Evolutionary conservation across 2,113 vertebrate genomes (phyloP).

Genomic region (Neolamprologus kungweensis): DNA sequence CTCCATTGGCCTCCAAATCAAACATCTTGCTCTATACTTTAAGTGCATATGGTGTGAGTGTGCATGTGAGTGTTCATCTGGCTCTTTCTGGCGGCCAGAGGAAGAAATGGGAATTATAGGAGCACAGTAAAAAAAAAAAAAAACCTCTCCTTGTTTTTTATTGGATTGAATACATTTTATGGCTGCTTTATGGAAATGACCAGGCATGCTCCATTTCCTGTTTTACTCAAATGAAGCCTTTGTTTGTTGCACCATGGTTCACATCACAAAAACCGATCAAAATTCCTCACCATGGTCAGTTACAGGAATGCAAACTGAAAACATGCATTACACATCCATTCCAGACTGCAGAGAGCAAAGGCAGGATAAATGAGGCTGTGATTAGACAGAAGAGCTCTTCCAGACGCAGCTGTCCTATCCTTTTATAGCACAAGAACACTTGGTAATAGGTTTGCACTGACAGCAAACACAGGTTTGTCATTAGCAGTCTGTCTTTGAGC

Average conservation of each 20-base stretch:
- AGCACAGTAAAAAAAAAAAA: not conserved
- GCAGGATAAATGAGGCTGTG: slow-evolving; percentile 46
- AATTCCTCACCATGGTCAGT: not conserved
- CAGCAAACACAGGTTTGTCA: slow-evolving; percentile 44
- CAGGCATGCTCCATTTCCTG: slow-evolving; percentile 22
- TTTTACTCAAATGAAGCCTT: slow-evolving; percentile 18
- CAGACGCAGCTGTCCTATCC: slow-evolving; percentile 40
- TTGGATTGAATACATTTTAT: slow-evolving; percentile 50
- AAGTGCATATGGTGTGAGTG: not conserved
- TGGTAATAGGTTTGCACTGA: slow-evolving; percentile 46
- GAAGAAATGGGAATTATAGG: slow-evolving; percentile 21
- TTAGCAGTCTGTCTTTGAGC: slow-evolving; percentile 33
- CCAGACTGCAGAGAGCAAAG: slow-evolving; percentile 11
- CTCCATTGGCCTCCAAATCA: slow-evolving; percentile 13
- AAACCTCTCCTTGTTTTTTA: slow-evolving; percentile 23
- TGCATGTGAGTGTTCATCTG: not conserved
- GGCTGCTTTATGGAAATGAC: slow-evolving; percentile 30
- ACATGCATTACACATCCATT: slow-evolving; percentile 15
- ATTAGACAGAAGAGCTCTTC: slow-evolving; percentile 46
- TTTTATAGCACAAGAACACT: slow-evolving; percentile 30
- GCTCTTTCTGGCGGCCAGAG: not conserved
- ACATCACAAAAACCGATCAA: slow-evolving; percentile 23
- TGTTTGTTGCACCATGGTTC: slow-evolving; percentile 22
- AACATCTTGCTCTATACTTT: not conserved
- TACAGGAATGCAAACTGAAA: slow-evolving; percentile 40